These are phyloP conservation scores for Lysandra bellargus DNA, from an alignment of 2,888 invertebrate species.

Conservation along the genomic window DNA sequence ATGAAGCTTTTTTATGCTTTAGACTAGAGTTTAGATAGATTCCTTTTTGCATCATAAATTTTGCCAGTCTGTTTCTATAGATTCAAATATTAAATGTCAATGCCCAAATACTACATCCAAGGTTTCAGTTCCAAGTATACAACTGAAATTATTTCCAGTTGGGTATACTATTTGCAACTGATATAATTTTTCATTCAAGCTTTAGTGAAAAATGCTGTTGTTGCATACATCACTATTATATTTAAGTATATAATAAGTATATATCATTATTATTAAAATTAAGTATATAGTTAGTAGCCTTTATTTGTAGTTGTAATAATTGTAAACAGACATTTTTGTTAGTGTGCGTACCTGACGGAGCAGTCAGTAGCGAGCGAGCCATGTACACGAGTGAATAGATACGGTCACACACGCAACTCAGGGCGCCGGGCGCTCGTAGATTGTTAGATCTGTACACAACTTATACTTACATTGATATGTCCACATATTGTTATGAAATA, in stretches of 20 bases:
- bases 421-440: no score
- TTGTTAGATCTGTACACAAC: background rate
- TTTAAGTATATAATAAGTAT: no score
- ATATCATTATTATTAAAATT: no score
- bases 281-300: no score
- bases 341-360: no score
- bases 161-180: slow-evolving; percentile 54
- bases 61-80: background rate
- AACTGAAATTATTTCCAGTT: slow-evolving; percentile 47
- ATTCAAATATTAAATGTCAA: background rate
- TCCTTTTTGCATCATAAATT: background rate
- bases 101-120: slow-evolving; percentile 37
- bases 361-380: no score
- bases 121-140: slow-evolving; percentile 43
- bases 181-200: slow-evolving; percentile 61
- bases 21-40: background rate
- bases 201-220: slow-evolving; percentile 61
- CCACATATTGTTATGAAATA: background rate
- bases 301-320: no score
- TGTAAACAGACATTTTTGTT: no score
- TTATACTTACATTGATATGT: background rate
- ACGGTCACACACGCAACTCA: no score
- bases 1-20: background rate
- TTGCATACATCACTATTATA: slow-evolving; percentile 52
- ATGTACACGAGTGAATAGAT: no score